Evolutionary conservation across 2,888 invertebrate species (phyloP).

Genomic region (Latrodectus hesperus): DNA sequence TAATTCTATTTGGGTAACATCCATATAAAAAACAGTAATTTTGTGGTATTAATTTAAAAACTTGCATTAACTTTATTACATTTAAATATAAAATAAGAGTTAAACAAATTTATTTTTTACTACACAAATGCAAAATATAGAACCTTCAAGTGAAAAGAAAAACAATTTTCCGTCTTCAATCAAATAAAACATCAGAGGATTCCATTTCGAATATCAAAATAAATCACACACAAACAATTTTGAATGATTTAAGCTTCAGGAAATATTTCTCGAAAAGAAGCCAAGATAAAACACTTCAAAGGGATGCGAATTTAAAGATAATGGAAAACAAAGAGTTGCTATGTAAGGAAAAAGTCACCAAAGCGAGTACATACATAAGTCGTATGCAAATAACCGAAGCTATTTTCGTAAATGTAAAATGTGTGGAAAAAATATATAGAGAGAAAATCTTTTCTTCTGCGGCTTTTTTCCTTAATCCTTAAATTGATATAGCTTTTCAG

Average conservation of each 20-base stretch:
- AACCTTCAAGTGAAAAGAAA: too few relatives aligned
- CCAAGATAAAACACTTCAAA: background rate
- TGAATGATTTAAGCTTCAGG: background rate
- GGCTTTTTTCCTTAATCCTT: background rate
- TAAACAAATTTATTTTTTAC: too few relatives aligned
- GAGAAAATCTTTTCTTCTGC: background rate
- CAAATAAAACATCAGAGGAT: too few relatives aligned
- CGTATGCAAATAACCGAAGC: background rate
- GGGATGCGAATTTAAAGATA: background rate
- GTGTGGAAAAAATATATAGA: background rate
- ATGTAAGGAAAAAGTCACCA: background rate
- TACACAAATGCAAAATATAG: too few relatives aligned
- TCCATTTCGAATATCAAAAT: too few relatives aligned
- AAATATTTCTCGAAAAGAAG: background rate
- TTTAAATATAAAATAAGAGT: too few relatives aligned
- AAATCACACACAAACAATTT: too few relatives aligned
- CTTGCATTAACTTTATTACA: too few relatives aligned
- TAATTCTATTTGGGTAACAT: too few relatives aligned
- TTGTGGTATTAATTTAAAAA: too few relatives aligned
- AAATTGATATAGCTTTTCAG: background rate
- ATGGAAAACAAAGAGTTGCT: background rate
- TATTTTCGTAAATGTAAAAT: background rate
- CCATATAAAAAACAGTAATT: too few relatives aligned
- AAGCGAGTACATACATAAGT: background rate
- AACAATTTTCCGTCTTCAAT: too few relatives aligned